Evolutionary conservation across 1,140 invertebrate genomes (phyloP), one percentile per base, ranked within the genome.

Genomic region (Drosophila lacertosa): DNA sequence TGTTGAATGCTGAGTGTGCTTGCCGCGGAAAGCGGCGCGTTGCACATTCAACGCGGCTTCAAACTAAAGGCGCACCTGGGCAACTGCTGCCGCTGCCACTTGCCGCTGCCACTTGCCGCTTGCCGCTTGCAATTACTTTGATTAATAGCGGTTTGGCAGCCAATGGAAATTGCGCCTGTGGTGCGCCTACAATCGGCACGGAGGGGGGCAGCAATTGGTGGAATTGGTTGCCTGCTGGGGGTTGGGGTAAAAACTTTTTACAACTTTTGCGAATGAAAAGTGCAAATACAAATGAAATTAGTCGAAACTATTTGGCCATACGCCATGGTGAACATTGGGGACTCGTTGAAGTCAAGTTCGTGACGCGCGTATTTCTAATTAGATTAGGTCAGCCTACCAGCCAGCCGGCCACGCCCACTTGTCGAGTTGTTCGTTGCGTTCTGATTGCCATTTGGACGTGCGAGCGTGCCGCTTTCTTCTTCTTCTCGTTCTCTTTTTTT

Each of bases 241-340:
- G 9, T 29, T 35, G 32, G 40, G 45, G 42, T 11, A 35, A 33
- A 82, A 79, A 54, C 59, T 77, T 81, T 76, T 54, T 51, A 37
- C 39, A 74, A 58, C 63, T 69, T 78, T 74, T 42, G 57, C 54
- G 48, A 71, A 69, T 57, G 74, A 86, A 86, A 86, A 81, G 35
- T 77, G 81, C 81, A 74, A 88, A 86, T 74, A 77, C 81, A 88
- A 86, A 88, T 86, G 63, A 81, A 88, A 86, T 86, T 82, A 78
- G 82, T 82, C 58, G 74, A 86, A 86, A 86, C 82, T 86, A 86
- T 86, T 86, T 73, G 62, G 63, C 40, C 54, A 69, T 72, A 60
- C 37, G 45, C 59, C 55, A 35, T 39, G 47, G 39, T 24, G 57
- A 42, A 18, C 33, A 40, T 40, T 62, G 45, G 29, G 20, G 32